Base-by-base conservation (phyloP, 2,113 vertebrate species). In the Aldabrachelys gigantea region DNA sequence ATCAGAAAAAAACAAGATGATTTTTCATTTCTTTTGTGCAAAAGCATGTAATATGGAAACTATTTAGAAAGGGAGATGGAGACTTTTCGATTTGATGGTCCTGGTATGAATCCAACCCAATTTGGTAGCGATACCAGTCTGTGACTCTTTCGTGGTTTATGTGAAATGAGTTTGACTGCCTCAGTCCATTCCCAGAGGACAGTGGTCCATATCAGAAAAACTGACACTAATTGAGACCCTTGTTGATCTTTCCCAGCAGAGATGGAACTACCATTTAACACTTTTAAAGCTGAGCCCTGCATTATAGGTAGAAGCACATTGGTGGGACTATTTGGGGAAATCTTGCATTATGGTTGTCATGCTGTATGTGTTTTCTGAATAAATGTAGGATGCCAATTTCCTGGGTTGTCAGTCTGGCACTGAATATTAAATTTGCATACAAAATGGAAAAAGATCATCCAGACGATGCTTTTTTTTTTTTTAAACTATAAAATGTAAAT, bases 31-130 rank as follows among this genome's bases (percentile, higher is more conserved):
- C 80, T 56, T 82, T 94, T 89, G 29, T 80, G 90, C 6, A 8
- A 75, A 22, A 91, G 59, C 41, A 84, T 52, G 44, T 11, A 91
- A 25, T 47, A 52, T 88, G 78, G 49, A 69, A 4, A 8, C 10
- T 72, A 49, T 84, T 50, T 54, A 84, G 62, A 56, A 88, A 84
- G 56, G 89, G 11, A 90, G 94, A 91, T 2, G 10, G 78, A 84
- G 82, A 82, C 90, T 92, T 94, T 89, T 81, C 84, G 56, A 59
- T 75, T 54, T 47, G 54, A 76, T 53, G 49, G n/a, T 92, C 85
- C 93, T 84, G 85, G 76, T 79, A 3, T 1, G 1, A 90, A 72
- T 83, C 59, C 92, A 88, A 84, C 57, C 41, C 54, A 81, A 49
- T 25, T 38, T 50, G 85, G 24, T 52, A 38, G 52, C 38, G 59